Evolutionary conservation across 1,140 invertebrate genomes (phyloP).

Genomic region (Magallana gigas): DNA sequence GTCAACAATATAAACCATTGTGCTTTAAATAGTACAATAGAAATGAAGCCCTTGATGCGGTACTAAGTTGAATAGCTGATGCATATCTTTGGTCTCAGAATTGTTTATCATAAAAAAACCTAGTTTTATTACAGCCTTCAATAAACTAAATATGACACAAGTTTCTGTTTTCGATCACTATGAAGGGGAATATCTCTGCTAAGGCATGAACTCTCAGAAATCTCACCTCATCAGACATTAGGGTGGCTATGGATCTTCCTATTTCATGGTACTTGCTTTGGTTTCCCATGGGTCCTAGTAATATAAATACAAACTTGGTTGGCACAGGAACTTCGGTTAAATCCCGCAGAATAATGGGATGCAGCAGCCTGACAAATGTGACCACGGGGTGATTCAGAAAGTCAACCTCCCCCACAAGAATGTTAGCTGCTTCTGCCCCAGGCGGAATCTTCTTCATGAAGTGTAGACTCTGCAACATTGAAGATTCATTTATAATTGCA

Average conservation of each 20-base stretch:
- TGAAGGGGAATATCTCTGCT: too few species aligned
- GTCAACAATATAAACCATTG: too few species aligned
- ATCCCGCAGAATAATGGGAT: slow-evolving; percentile 80
- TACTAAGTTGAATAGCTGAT: too few species aligned
- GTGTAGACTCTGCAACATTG: slow-evolving; percentile 65
- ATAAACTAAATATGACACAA: too few species aligned
- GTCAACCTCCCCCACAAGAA: slow-evolving; percentile 95
- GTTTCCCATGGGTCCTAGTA: slow-evolving; percentile 92
- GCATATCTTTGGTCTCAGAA: too few species aligned
- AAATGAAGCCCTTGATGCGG: too few species aligned
- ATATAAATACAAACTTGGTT: slow-evolving; percentile 95
- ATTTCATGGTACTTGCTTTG: slow-evolving; percentile 93
- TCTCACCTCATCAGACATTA: slow-evolving; percentile 93
- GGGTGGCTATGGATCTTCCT: slow-evolving; percentile 94
- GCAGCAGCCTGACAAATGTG: slow-evolving; percentile 55
- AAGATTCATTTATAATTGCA: not conserved
- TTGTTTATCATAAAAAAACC: too few species aligned
- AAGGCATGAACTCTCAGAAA: not conserved
- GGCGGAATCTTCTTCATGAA: slow-evolving; percentile 91
- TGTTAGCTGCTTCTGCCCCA: slow-evolving; percentile 97
- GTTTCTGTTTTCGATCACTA: too few species aligned
- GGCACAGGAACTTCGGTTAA: slow-evolving; percentile 95
- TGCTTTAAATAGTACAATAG: too few species aligned
- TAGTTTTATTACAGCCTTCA: too few species aligned
- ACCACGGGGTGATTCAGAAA: slow-evolving; percentile 57